Conservation (phyloP, 2,113 vertebrate genomes). For the Podocnemis expansa region DNA sequence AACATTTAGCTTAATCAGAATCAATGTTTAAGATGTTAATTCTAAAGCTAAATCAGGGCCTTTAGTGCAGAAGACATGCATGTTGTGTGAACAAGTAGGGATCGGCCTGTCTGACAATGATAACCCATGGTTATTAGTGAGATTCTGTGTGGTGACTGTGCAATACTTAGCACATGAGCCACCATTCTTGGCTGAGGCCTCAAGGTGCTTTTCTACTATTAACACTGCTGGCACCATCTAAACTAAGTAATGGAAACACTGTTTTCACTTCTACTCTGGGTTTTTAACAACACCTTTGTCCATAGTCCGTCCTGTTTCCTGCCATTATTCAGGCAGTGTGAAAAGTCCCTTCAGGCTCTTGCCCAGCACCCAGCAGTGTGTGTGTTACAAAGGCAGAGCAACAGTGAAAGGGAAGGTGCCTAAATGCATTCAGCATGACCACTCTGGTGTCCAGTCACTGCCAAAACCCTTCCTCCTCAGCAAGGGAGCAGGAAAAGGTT, state of each 20-base stretch:
- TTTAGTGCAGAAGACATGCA: background rate
- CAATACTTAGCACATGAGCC: background rate
- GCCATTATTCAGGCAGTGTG: background rate
- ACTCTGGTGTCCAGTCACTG: background rate
- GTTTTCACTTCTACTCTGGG: background rate
- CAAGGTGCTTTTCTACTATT: background rate
- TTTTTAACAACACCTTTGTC: background rate
- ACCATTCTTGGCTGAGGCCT: background rate
- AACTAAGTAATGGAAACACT: background rate
- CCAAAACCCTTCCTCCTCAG: background rate
- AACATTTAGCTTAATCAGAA: background rate
- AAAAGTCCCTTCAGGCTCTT: slow-evolving; percentile 19
- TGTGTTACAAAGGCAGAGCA: background rate
- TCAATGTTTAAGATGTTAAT: background rate
- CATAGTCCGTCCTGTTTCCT: background rate
- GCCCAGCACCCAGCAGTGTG: background rate
- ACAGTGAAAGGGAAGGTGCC: background rate
- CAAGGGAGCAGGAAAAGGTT: background rate
- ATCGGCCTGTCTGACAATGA: background rate
- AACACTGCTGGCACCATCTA: background rate
- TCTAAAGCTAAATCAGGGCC: background rate
- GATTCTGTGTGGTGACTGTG: background rate
- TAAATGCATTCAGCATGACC: no score
- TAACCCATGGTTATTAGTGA: background rate
- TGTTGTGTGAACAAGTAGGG: background rate